Conservation (phyloP, 2,797 vertebrate species). For the Sebastes kiyomatsui region DNA sequence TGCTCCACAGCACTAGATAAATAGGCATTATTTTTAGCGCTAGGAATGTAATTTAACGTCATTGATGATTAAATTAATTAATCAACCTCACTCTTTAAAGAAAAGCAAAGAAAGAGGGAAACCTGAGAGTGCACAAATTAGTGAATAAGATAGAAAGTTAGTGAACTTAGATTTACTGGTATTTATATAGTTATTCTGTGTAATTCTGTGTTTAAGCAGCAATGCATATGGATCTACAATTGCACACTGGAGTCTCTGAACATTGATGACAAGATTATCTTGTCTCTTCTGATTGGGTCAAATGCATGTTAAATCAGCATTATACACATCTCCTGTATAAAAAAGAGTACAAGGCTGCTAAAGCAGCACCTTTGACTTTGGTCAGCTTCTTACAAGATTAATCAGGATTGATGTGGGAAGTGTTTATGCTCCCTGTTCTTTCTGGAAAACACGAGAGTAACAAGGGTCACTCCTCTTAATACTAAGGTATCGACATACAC, state of each 20-base stretch:
- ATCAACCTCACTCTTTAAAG: neutral
- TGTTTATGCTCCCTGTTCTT: slow-evolving; percentile 35
- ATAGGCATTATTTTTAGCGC: neutral
- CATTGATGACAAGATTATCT: neutral
- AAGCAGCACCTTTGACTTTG: slow-evolving; percentile 17
- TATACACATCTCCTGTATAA: neutral
- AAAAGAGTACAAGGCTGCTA: neutral
- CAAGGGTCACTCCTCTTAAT: slow-evolving; percentile 23
- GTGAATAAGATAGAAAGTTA: neutral
- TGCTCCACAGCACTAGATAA: neutral
- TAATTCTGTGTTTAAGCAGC: neutral
- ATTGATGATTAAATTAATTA: neutral
- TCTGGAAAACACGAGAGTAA: slow-evolving; percentile 27
- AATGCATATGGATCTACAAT: neutral
- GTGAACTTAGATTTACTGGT: neutral
- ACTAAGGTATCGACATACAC: slow-evolving; percentile 30
- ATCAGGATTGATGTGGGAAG: slow-evolving; percentile 27
- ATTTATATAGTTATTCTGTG: neutral
- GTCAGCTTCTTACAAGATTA: slow-evolving; percentile 31
- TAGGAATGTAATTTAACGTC: neutral
- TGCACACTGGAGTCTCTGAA: neutral
- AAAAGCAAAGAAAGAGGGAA: neutral
- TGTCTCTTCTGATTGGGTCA: neutral
- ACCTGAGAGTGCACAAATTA: neutral
- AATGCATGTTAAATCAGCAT: neutral